Percentiles rank a stretch among this genome's conserved stretches.
Evolutionary conservation across 2,113 vertebrate species (phyloP).

Genomic region (Gallinago undulata): DNA sequence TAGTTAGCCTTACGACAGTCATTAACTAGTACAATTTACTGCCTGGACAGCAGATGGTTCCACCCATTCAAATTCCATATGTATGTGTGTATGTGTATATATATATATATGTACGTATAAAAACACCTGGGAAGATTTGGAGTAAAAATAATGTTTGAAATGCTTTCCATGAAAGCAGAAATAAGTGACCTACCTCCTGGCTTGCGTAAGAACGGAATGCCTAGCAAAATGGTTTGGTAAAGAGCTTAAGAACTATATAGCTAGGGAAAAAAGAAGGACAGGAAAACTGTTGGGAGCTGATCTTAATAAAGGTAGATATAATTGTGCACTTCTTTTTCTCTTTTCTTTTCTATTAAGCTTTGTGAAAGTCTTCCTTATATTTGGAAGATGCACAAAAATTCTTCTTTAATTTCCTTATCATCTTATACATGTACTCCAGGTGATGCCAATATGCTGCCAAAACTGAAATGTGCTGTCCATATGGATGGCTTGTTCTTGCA

Average conservation of each 20-base stretch:
- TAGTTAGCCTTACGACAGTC: background rate
- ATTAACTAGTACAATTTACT: background rate
- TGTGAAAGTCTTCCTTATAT: background rate
- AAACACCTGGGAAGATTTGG: background rate
- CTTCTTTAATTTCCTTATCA: background rate
- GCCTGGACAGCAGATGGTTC: background rate
- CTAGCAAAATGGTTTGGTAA: background rate
- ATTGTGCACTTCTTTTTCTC: background rate
- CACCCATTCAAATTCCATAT: background rate
- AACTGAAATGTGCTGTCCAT: background rate
- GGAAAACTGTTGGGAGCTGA: background rate
- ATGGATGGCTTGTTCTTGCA: background rate
- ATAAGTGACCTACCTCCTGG: background rate
- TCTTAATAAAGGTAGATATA: background rate
- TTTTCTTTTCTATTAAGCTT: background rate
- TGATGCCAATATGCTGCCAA: background rate
- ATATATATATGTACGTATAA: background rate
- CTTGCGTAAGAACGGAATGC: background rate
- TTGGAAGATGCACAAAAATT: background rate
- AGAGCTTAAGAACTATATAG: background rate
- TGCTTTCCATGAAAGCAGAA: background rate
- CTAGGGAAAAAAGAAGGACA: background rate
- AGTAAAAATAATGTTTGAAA: background rate
- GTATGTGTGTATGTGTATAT: background rate
- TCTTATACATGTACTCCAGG: background rate